These are phyloP conservation scores for Siniperca knerii DNA, from an alignment of 2,113 vertebrate species.

Conservation along the genomic window DNA sequence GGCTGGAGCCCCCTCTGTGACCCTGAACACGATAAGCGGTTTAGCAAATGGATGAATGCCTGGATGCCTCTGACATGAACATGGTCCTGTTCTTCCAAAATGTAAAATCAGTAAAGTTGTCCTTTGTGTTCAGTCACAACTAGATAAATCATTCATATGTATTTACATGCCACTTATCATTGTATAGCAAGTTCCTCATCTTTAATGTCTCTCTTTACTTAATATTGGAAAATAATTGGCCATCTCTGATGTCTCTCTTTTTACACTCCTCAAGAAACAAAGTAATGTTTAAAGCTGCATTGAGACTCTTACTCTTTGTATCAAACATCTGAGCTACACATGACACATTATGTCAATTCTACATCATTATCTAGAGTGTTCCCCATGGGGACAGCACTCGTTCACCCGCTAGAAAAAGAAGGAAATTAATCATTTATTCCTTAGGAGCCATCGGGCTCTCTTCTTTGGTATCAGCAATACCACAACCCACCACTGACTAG, in stretches of 20 bases:
- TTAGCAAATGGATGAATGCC: conserved; percentile 34
- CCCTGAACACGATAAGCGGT: conserved; percentile 9
- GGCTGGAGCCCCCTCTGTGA: neutral
- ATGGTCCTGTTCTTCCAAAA: conserved; percentile 36
- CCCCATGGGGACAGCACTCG: neutral
- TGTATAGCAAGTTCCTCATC: neutral
- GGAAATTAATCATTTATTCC: conserved; percentile 68
- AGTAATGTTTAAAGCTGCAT: conserved; percentile 11
- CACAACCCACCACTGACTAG: conserved; percentile 34
- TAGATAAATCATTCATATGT: conserved; percentile 19
- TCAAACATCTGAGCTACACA: conserved; percentile 16
- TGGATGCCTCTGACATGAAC: conserved; percentile 37
- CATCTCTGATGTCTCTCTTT: neutral
- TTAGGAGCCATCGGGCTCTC: conserved; percentile 9
- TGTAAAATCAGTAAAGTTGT: conserved; percentile 42
- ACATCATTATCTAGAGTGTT: conserved; percentile 30
- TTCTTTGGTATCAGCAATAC: conserved; percentile 34
- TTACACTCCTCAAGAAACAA: neutral
- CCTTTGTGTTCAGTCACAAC: conserved; percentile 33
- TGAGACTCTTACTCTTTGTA: neutral
- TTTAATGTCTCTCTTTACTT: neutral
- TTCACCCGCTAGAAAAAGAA: conserved; percentile 38
- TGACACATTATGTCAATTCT: conserved; percentile 36
- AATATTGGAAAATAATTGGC: neutral
- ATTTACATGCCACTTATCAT: neutral